Evolutionary conservation across 92 coral and sea anemone genomes (phyloP).

Genomic region (Chrysogorgia sp.): DNA sequence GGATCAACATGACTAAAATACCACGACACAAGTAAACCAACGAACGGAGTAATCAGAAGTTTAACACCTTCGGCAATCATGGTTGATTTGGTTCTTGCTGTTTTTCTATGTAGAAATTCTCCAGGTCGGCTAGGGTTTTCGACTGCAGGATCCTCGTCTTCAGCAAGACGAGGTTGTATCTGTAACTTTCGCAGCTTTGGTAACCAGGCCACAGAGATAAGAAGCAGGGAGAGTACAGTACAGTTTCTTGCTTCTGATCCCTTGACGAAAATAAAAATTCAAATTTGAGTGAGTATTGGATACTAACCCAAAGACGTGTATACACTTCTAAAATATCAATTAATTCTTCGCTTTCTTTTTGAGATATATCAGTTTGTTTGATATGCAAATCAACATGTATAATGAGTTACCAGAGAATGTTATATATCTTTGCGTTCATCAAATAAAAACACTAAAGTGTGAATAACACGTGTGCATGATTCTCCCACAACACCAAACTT

Average conservation of each 20-base stretch:
- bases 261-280: not conserved
- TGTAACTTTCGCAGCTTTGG: conserved; percentile 63
- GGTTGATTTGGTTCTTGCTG: conserved; percentile 79
- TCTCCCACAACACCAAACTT: no score
- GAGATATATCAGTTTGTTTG: no score
- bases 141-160: not conserved
- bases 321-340: no score
- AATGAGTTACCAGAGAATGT: no score
- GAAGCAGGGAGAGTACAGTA: conserved; percentile 59
- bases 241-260: not conserved
- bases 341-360: no score
- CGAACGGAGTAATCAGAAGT: conserved; percentile 80
- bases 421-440: no score
- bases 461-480: no score
- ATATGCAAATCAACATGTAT: no score
- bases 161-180: conserved; percentile 42
- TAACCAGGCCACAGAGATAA: conserved; percentile 85
- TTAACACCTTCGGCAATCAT: conserved; percentile 72
- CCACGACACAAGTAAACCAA: conserved; percentile 64
- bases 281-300: not conserved
- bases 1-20: conserved; percentile 8
- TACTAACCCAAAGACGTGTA: no score
- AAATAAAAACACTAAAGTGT: no score
- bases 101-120: conserved; percentile 34
- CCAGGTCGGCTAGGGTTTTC: conserved; percentile 23